These are phyloP conservation scores for Strigops habroptila DNA, from an alignment of 2,113 vertebrate genomes.

Conservation along the genomic window DNA sequence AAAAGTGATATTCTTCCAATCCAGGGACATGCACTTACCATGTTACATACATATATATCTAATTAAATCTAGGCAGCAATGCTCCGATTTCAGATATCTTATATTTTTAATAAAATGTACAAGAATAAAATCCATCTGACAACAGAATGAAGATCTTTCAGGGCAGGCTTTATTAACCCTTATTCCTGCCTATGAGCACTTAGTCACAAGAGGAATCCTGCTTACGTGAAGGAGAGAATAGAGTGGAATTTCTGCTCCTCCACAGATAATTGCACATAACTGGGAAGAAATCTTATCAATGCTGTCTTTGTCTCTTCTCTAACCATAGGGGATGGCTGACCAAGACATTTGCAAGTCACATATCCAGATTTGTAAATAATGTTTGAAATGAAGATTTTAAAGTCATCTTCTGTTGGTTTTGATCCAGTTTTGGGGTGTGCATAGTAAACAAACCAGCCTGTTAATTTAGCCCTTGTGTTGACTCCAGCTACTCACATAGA, in stretches of 20 bases:
- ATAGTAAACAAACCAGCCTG: neutral
- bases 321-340: neutral
- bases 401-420: neutral
- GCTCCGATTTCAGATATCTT: neutral
- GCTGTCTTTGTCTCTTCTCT: neutral
- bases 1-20: neutral
- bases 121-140: neutral
- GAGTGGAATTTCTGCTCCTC: neutral
- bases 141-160: neutral
- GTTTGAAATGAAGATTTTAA: neutral
- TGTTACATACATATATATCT: neutral
- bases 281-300: neutral
- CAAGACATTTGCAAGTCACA: neutral
- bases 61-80: neutral
- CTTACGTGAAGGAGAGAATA: neutral
- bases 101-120: conserved; percentile 6
- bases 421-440: neutral
- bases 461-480: neutral
- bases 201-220: neutral
- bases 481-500: neutral
- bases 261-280: neutral
- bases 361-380: neutral
- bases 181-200: neutral
- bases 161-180: conserved; percentile 8
- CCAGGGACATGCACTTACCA: neutral